These are phyloP conservation scores for Coenonympha glycerion DNA, from an alignment of 2,888 invertebrate genomes.

Conservation along the genomic window DNA sequence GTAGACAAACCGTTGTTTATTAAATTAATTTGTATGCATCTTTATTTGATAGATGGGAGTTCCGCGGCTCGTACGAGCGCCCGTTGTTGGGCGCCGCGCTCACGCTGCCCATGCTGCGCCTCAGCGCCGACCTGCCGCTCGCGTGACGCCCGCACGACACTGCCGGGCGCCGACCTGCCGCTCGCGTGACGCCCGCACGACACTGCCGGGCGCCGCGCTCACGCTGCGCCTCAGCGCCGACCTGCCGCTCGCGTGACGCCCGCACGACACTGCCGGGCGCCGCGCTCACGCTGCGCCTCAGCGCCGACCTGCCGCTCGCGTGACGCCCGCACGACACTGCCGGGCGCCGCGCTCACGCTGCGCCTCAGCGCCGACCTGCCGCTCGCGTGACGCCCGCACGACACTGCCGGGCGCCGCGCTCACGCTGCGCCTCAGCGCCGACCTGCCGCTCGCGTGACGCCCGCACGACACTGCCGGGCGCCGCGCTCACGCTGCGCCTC, in stretches of 20 bases:
- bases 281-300: background rate
- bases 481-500: conserved; percentile 46
- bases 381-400: no score
- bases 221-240: background rate
- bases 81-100: conserved; percentile 45
- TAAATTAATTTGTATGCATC: no score
- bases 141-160: conserved; percentile 29
- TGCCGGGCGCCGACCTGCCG: background rate
- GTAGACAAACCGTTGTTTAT: no score
- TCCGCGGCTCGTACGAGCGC: conserved; percentile 43
- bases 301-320: background rate
- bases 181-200: no score
- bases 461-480: no score
- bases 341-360: background rate
- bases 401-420: no score
- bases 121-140: conserved; percentile 34
- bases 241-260: background rate
- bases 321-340: no score
- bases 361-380: background rate
- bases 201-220: background rate
- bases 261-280: no score
- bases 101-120: conserved; percentile 41
- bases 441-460: no score
- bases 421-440: background rate
- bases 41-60: conserved; percentile 41